Evolutionary conservation across 2,888 invertebrate genomes (phyloP).

Genomic region (Pandemis corylana): DNA sequence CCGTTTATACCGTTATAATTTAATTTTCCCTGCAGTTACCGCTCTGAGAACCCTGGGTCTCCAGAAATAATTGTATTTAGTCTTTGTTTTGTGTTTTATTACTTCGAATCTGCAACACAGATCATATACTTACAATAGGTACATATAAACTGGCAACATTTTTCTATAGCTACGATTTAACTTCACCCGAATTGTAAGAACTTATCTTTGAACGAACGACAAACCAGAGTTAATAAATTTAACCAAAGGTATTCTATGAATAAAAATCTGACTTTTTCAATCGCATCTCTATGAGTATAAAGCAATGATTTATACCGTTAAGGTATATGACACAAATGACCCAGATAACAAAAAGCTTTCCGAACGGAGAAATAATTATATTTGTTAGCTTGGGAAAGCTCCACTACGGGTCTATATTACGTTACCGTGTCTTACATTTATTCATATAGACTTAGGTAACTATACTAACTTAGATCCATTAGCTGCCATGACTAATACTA

Average conservation of each 20-base stretch:
- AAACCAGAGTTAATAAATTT: background rate
- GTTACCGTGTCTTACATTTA: slow-evolving; percentile 10
- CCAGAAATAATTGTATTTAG: background rate
- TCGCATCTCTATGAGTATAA: slow-evolving; percentile 21
- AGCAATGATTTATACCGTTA: slow-evolving; percentile 33
- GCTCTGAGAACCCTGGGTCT: slow-evolving; percentile 5
- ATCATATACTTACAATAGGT: too few relatives aligned
- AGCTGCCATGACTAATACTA: slow-evolving; percentile 6
- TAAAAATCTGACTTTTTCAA: slow-evolving; percentile 23
- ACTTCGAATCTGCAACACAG: background rate
- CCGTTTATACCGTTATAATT: slow-evolving; percentile 18
- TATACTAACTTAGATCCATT: slow-evolving; percentile 20
- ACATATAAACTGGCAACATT: background rate
- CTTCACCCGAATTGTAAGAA: background rate
- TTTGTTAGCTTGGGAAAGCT: slow-evolving; percentile 35
- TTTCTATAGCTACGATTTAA: background rate
- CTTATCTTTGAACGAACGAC: background rate
- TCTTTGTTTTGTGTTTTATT: background rate
- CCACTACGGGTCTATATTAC: slow-evolving; percentile 22
- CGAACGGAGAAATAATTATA: slow-evolving; percentile 39
- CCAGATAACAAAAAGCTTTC: slow-evolving; percentile 38
- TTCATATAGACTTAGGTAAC: slow-evolving; percentile 10
- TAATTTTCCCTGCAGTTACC: slow-evolving; percentile 12
- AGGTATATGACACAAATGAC: slow-evolving; percentile 38
- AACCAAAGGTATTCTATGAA: background rate